Conservation (phyloP, 1,140 invertebrate genomes). For the Trialeurodes vaporariorum region DNA sequence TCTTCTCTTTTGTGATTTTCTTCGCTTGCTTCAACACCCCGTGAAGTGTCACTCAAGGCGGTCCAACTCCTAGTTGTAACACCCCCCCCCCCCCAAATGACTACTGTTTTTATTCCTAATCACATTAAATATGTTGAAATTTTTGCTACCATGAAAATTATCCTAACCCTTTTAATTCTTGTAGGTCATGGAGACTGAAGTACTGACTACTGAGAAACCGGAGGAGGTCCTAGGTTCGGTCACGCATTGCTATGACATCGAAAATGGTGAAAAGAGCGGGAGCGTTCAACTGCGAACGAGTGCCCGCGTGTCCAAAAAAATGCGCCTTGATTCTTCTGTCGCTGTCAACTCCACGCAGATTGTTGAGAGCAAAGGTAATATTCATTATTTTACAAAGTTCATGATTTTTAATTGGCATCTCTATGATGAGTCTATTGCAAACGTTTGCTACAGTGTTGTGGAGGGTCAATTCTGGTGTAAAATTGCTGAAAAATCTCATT, state of each 20-base stretch:
- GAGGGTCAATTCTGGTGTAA: too few relatives aligned
- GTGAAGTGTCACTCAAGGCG: neutral
- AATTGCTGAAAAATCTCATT: too few relatives aligned
- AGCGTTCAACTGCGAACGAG: slow-evolving; percentile 26
- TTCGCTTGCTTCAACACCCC: neutral
- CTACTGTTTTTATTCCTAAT: neutral
- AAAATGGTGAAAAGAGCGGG: slow-evolving; percentile 9
- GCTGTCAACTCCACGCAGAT: slow-evolving; percentile 13
- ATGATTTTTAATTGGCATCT: too few relatives aligned
- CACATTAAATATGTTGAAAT: neutral
- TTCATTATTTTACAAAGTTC: too few relatives aligned
- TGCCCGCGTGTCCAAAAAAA: slow-evolving; percentile 28
- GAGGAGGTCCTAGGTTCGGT: slow-evolving; percentile 12
- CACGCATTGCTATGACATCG: slow-evolving; percentile 5
- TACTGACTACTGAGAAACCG: neutral
- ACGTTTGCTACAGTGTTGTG: too few relatives aligned
- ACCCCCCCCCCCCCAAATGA: too few relatives aligned
- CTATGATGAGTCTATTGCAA: too few relatives aligned
- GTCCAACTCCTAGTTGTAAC: neutral
- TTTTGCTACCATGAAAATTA: too few relatives aligned
- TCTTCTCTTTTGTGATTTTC: neutral
- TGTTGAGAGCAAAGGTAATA: slow-evolving; percentile 25
- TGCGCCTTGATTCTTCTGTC: slow-evolving; percentile 21
- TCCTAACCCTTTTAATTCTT: too few relatives aligned
- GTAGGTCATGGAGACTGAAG: neutral